Base-by-base conservation (phyloP, 2,888 invertebrate species). In the Pollenia angustigena region DNA sequence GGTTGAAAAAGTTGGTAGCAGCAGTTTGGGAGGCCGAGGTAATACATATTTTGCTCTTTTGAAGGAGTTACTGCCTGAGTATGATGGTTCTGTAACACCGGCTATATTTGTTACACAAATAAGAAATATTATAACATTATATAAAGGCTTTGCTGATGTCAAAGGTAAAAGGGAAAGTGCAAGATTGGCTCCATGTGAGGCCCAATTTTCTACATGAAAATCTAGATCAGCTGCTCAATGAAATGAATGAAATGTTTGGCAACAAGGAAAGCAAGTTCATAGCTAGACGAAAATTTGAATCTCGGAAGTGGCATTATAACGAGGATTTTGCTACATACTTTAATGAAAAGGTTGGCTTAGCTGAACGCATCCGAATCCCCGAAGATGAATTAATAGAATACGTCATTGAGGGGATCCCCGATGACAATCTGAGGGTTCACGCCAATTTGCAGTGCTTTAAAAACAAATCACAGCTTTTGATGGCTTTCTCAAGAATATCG, bases 121-220 rank as follows among this genome's bases (percentile, higher is more conserved):
- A 8, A 66, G 12, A 32, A 74, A 80, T 64, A 10, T 80, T 7
- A 23, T 54, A 0, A 9, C 10, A 8, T 7, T 80, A 8, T 81
- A 66, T 75, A 1, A 81, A 69, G 23, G 60, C 66, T 0, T 32
- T 82, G n/a, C 46, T 81, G 3, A 58, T 74, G 74, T 42, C 50
- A 0, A 81, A 81, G 10, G 40, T 75, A 0, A 56, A 40, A 6
- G 74, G 58, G n/a, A 81, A 74, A 10, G 87, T 56, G 40, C 88
- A 87, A 32, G 11, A 14, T 8, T 87, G 85, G 85, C 40, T 88
- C 16, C 79, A 83, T 42, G 74, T 81, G 0, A 85, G 85, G 18
- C 72, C 88, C 2, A 82, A 83, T 52, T 88, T 72, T 54, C 58
- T 83, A 2, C 18, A 72, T 11, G 71, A 84, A 52, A 58, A 64